These are phyloP conservation scores for Polyploca ridens DNA, from an alignment of 2,888 invertebrate genomes.

Conservation along the genomic window DNA sequence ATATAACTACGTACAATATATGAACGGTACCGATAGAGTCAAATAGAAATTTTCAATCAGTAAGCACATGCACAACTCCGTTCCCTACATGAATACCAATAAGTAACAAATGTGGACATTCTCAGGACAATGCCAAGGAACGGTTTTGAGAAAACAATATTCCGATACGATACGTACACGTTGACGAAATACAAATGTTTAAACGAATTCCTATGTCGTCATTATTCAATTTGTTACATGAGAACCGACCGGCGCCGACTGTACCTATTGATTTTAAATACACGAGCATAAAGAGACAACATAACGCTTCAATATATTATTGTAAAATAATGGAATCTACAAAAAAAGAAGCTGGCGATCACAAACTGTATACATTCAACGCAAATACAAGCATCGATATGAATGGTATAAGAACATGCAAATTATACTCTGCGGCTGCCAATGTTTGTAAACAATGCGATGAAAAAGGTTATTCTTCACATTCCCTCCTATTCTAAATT, in stretches of 20 bases:
- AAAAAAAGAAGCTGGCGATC: constrained; percentile 12
- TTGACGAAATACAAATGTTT: constrained; percentile 65
- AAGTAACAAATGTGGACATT: constrained; percentile 55
- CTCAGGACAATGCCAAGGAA: constrained; percentile 75
- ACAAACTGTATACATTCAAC: constrained; percentile 25
- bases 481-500: constrained; percentile 60
- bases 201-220: constrained; percentile 70
- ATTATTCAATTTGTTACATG: constrained; percentile 70
- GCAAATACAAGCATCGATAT: constrained; percentile 29
- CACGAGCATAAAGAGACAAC: constrained; percentile 10
- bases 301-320: background rate
- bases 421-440: constrained; percentile 40
- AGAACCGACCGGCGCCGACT: constrained; percentile 50
- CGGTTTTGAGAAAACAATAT: constrained; percentile 82
- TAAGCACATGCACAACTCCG: constrained; percentile 56
- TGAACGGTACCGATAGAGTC: constrained; percentile 52
- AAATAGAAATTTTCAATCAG: constrained; percentile 64
- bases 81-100: constrained; percentile 65
- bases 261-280: constrained; percentile 12
- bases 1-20: constrained; percentile 38
- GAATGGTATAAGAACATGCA: constrained; percentile 36
- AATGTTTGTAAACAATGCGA: constrained; percentile 47
- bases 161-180: constrained; percentile 67
- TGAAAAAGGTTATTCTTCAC: constrained; percentile 59
- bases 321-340: background rate